Percentiles rank a stretch among this genome's conserved stretches.
phyloP scores from a whole-genome alignment of 2,113 vertebrate species.

The Phaethon lepturus region DNA sequence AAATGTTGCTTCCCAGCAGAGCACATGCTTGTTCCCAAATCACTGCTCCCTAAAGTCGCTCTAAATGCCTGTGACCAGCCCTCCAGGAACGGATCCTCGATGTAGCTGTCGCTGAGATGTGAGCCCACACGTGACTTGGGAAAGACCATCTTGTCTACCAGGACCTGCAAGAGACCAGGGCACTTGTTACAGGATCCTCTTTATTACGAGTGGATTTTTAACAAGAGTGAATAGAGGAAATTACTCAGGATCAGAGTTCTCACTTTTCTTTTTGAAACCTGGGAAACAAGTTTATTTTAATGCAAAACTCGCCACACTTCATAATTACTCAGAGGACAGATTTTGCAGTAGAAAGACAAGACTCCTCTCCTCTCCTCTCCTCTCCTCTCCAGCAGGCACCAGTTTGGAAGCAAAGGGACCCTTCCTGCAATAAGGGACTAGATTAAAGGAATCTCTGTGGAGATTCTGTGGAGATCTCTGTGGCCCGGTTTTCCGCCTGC shows the following conservation, averaged over 20 bases:
- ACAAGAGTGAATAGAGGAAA: not conserved
- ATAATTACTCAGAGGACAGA: not conserved
- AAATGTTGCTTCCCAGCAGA: not conserved
- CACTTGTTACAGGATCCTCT: not conserved
- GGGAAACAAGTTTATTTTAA: not conserved
- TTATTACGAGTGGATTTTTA: not conserved
- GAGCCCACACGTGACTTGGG: not conserved
- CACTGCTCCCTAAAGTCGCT: not conserved
- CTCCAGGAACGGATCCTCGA: not conserved
- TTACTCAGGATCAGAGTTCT: not conserved
- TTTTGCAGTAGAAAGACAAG: not conserved
- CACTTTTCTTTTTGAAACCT: not conserved
- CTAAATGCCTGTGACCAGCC: not conserved
- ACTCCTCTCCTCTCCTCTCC: rapidly evolving
- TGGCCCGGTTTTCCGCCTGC: too few species aligned
- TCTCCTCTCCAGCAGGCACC: not conserved
- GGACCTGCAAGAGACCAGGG: not conserved
- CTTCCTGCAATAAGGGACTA: not conserved
- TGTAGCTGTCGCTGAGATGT: not conserved
- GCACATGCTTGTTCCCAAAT: not conserved
- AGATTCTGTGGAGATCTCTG: not conserved
- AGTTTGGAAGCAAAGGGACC: not conserved
- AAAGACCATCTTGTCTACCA: not conserved
- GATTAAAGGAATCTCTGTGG: not conserved
- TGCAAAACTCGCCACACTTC: not conserved